Evolutionary conservation across 1,140 invertebrate genomes (phyloP), one percentile per base, ranked within the genome.

Genomic region (Caerostris darwini): DNA sequence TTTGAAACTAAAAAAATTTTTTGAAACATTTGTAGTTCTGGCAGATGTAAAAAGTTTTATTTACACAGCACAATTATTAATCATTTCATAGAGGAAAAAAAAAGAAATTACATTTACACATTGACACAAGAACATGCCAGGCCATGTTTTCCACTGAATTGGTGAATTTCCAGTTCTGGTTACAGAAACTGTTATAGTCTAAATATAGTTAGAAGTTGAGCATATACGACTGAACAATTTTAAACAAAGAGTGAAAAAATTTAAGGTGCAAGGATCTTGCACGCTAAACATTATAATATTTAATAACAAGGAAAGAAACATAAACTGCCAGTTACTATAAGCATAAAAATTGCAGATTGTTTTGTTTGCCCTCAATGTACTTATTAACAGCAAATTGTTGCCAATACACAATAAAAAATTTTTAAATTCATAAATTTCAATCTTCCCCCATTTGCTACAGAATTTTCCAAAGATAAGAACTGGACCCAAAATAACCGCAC

Each of bases 31-130:
- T 83, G 50, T 77, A 59, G 88, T 93, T 94, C 83, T 89, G 92
- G 92, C 92, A 94, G 92, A 94, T 94, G 92, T 94, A 94, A 94
- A 94, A 94, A 94, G 92, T 94, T 94, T 94, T 94, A 94, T 94
- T 94, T 94, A 94, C 92, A 94, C 92, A 94, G 92, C 92, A 94
- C 85, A 94, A 94, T 94, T 86, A 94, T 67, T 94, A 88, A 88
- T 94, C 71, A 86, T 71, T 64, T 56, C 54, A 93, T 64, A 83
- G 92, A 59, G 53, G 82, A 71, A 69, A 91, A 85, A 83, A 86
- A 89, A 34, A 69, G 82, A 92, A 87, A 94, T 89, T 94, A 93
- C 92, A 93, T 93, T 93, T 93, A 93, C 85, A 92, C 91, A 94
- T 94, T 88, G 85, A 94, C 92, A 94, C 92, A 93, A 93, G 59